Base-by-base conservation (phyloP, 2,888 invertebrate genomes). In the Limnephilus lunatus region DNA sequence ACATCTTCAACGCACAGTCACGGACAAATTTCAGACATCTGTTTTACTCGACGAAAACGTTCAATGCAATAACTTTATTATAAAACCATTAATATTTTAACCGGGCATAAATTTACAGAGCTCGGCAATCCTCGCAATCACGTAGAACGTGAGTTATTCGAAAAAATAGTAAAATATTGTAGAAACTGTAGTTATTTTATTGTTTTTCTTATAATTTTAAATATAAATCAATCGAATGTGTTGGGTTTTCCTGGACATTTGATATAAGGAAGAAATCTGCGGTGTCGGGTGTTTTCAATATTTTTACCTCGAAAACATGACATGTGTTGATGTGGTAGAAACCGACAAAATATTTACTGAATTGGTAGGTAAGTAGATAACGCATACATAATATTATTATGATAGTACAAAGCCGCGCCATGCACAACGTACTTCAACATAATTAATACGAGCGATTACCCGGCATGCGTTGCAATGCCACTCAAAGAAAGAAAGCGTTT, bases 1-100 rank as follows among this genome's bases (percentile, higher is more conserved):
- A 90, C 82, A 83, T 90, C 83, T 90, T 48, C 44, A 15, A 68
- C 39, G n/a, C 12, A 86, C 86, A 86, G 44, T 86, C 48, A 86
- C 48, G 86, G 30, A 48, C 86, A 48, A 48, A 86, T 35, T 32
- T 35, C 32, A 35, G 35, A 35, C 83, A 83, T 25, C 35, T 83
- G 85, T 39, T 44, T n/a, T n/a, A 86, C 39, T 44, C 48, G 48
- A 25, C 25, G 25, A 68, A n/a, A 25, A 68, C 25, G 9, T 68
- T 68, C 5, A 25, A 25, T 53, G 4, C 3, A 7, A 7, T 68
- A 19, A 3, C 5, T 19, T 68, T 25, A 68, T 9, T n/a, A 68
- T 9, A 68, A 68, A 25, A 68, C 19, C 1, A n/a, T 68, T 1
- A 25, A 25, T 7, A 2, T 25, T 25, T 25, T 7, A 68, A 53